Evolutionary conservation across 2,797 vertebrate genomes (phyloP).

Genomic region (Pogonophryne albipinna): DNA sequence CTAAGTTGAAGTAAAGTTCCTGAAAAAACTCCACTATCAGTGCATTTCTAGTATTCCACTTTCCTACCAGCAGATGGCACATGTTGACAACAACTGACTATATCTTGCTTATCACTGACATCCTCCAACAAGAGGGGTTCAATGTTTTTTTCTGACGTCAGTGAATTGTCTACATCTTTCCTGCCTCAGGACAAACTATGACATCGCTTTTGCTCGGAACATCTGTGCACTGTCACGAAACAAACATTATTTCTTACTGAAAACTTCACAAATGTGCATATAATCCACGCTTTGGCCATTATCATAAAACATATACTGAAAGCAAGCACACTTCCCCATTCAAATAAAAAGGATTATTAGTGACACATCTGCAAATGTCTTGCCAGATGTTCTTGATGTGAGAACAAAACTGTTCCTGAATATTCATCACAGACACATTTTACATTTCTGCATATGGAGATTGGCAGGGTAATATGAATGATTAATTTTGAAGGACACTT

Average conservation of each 20-base stretch:
- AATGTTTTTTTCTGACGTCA: constrained; percentile 42
- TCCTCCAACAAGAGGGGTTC: constrained; percentile 17
- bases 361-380: too few species aligned
- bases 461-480: too few species aligned
- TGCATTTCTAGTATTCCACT: constrained; percentile 34
- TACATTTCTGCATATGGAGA: too few species aligned
- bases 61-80: constrained; percentile 87
- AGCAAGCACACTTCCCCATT: too few species aligned
- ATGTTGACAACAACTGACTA: constrained; percentile 67
- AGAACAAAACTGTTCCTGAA: too few species aligned
- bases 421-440: too few species aligned
- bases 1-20: too few species aligned
- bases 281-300: background rate
- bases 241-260: background rate
- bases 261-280: background rate
- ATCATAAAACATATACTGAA: too few species aligned
- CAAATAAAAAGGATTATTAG: too few species aligned
- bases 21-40: too few species aligned
- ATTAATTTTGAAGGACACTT: too few species aligned
- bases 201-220: background rate
- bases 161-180: constrained; percentile 26
- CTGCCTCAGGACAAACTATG: constrained; percentile 33
- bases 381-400: too few species aligned
- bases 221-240: background rate
- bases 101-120: background rate